phyloP scores from a whole-genome alignment of 2,888 invertebrate genomes.

The Ochropleura plecta region DNA sequence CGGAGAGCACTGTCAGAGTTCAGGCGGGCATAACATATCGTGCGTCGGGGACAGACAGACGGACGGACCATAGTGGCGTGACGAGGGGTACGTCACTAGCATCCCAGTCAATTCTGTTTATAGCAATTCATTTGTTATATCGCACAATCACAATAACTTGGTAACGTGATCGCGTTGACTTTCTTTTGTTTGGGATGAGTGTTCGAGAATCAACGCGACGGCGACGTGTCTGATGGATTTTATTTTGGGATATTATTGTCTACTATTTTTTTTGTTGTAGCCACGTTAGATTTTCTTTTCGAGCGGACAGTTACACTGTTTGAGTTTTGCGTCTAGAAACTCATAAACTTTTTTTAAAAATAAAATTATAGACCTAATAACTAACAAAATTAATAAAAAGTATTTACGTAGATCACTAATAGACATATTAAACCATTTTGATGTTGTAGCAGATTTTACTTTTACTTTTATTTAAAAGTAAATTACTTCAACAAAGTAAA shows the following conservation, averaged over 20 bases:
- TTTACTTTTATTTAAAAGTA: not conserved
- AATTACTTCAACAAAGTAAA: slow-evolving; percentile 2
- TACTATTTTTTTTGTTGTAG: not conserved
- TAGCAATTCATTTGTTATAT: slow-evolving; percentile 67
- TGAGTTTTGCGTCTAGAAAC: not conserved
- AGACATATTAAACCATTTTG: too few species aligned
- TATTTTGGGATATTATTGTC: slow-evolving; percentile 1
- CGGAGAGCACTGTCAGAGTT: slow-evolving; percentile 74
- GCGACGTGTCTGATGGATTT: slow-evolving; percentile 24
- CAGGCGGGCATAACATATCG: slow-evolving; percentile 79
- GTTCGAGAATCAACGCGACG: slow-evolving; percentile 19
- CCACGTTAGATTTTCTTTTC: not conserved
- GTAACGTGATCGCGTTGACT: slow-evolving; percentile 55
- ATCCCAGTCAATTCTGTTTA: slow-evolving; percentile 69
- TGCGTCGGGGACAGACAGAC: slow-evolving; percentile 74
- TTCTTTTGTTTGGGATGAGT: slow-evolving; percentile 50
- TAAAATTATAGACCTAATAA: not conserved
- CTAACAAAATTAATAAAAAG: not conserved
- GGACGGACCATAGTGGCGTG: slow-evolving; percentile 67
- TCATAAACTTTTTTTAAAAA: not conserved
- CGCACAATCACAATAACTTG: slow-evolving; percentile 57
- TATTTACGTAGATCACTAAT: not conserved
- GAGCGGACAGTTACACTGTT: accelerated
- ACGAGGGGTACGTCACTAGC: slow-evolving; percentile 76
- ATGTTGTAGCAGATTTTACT: not conserved